Percentiles rank a stretch among this genome's conserved stretches.
Conservation (phyloP, 2,113 vertebrate genomes). For the Gobio gobio region DNA sequence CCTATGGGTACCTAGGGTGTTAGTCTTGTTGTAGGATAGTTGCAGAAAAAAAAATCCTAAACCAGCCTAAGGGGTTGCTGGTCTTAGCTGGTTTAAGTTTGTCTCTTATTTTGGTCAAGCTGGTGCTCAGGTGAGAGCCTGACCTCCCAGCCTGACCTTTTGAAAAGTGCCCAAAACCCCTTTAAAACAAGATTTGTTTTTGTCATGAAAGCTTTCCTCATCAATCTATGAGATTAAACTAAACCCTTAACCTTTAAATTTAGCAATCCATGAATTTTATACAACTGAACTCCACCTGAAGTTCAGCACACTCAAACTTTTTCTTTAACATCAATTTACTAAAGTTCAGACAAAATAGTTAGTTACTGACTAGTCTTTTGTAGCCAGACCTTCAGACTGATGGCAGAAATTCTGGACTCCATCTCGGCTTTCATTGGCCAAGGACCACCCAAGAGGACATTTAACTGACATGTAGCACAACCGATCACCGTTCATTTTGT, state of each 20-base stretch:
- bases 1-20: neutral
- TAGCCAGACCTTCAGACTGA: too few species aligned
- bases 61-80: neutral
- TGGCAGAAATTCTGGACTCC: too few species aligned
- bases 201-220: neutral
- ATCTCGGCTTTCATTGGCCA: too few species aligned
- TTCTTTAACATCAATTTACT: neutral
- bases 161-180: neutral
- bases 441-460: too few species aligned
- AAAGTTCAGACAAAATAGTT: neutral
- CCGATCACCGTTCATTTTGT: too few species aligned
- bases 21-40: constrained; percentile 8
- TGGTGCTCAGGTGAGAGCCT: neutral
- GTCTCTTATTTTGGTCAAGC: neutral
- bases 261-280: neutral
- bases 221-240: neutral
- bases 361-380: too few species aligned
- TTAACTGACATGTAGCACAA: too few species aligned
- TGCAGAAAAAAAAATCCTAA: neutral
- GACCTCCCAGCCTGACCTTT: neutral
- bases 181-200: neutral
- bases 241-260: neutral
- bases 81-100: neutral
- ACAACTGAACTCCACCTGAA: neutral
- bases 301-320: neutral